These are phyloP conservation scores for Siniperca obscura DNA, from an alignment of 2,797 vertebrate species.

Conservation along the genomic window DNA sequence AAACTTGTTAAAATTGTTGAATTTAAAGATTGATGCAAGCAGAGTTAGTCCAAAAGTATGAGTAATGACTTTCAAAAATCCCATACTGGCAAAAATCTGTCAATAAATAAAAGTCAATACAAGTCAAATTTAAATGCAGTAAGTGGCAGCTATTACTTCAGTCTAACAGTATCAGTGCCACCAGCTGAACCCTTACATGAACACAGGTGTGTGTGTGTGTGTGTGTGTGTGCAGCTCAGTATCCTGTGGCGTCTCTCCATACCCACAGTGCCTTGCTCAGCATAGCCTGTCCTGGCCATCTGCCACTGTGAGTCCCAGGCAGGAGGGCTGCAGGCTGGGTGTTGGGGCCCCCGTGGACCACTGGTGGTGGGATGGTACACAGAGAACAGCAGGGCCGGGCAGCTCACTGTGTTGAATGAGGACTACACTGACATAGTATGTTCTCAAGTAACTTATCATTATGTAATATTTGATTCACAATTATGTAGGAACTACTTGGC, in stretches of 20 bases:
- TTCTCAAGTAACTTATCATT: slow-evolving; percentile 9
- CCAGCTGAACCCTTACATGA: slow-evolving; percentile 5
- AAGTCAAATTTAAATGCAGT: slow-evolving; percentile 25
- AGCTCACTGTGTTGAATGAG: slow-evolving; percentile 36
- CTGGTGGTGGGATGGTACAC: slow-evolving; percentile 43
- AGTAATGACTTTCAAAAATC: background rate
- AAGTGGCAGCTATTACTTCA: slow-evolving; percentile 12
- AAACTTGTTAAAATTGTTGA: no score
- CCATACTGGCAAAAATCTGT: background rate
- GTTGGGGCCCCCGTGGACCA: slow-evolving; percentile 34
- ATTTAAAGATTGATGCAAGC: background rate
- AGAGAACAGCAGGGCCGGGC: slow-evolving; percentile 38
- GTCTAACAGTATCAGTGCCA: slow-evolving; percentile 27
- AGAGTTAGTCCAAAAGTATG: background rate
- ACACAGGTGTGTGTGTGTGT: slow-evolving; percentile 33
- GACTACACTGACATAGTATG: slow-evolving; percentile 3
- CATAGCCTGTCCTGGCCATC: slow-evolving; percentile 80
- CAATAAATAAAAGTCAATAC: background rate
- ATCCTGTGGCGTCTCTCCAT: slow-evolving; percentile 63
- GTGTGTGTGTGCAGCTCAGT: slow-evolving; percentile 46
- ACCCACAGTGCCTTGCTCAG: slow-evolving; percentile 70
- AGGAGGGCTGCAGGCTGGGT: slow-evolving; percentile 62
- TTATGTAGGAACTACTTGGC: background rate
- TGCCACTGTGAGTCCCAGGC: slow-evolving; percentile 73
- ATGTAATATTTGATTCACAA: background rate